Evolutionary conservation across 2,797 vertebrate species (phyloP).

Genomic region (Enteromius radiatus): DNA sequence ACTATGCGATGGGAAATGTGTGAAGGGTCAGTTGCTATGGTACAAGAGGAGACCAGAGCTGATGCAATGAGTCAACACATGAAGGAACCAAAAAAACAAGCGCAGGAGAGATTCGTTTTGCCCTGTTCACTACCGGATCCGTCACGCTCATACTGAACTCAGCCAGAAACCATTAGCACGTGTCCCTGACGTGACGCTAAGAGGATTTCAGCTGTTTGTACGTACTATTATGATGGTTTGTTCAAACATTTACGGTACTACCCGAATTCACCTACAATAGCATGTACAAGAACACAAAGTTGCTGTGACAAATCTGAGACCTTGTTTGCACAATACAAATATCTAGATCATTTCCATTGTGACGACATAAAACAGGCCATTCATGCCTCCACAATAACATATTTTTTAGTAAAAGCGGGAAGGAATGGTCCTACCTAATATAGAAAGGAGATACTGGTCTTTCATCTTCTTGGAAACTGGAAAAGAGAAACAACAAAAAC

Average conservation of each 20-base stretch:
- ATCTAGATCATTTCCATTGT: background rate
- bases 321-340: slow-evolving; percentile 18
- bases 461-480: slow-evolving; percentile 88
- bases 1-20: slow-evolving; percentile 28
- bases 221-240: background rate
- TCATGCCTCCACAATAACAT: background rate
- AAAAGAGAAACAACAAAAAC: slow-evolving; percentile 59
- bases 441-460: slow-evolving; percentile 92
- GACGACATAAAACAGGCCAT: background rate
- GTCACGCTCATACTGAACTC: slow-evolving; percentile 19
- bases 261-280: background rate
- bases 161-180: slow-evolving; percentile 13
- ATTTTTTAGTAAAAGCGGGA: background rate
- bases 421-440: slow-evolving; percentile 81
- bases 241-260: background rate
- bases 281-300: background rate
- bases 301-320: background rate
- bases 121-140: background rate
- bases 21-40: slow-evolving; percentile 53
- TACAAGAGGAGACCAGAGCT: slow-evolving; percentile 6
- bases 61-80: slow-evolving; percentile 40
- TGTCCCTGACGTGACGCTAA: background rate
- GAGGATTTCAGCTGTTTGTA: background rate
- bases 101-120: background rate
- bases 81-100: slow-evolving; percentile 23